These are phyloP conservation scores for Setipinna tenuifilis DNA, from an alignment of 2,797 vertebrate species.

Conservation along the genomic window DNA sequence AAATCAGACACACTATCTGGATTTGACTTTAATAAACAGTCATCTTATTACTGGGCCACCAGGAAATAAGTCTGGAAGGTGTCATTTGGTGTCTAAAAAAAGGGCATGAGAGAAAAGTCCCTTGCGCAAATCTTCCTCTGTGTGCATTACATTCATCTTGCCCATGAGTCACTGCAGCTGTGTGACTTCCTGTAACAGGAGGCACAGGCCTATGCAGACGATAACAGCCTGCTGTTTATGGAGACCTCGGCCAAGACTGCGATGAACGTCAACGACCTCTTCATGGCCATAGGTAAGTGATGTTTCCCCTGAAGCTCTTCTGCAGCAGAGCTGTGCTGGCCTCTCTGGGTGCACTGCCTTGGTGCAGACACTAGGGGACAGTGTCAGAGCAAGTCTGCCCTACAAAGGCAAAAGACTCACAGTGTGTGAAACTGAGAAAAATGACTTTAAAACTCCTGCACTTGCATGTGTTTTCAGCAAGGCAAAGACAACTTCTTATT, in stretches of 20 bases:
- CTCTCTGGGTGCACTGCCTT: not conserved
- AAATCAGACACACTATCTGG: not conserved
- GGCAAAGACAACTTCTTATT: too few relatives aligned
- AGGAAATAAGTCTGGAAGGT: not conserved
- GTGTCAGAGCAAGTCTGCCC: not conserved
- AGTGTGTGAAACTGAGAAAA: too few relatives aligned
- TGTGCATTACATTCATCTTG: not conserved
- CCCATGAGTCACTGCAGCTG: not conserved
- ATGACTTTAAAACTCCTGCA: too few relatives aligned
- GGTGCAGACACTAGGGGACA: slow-evolving; percentile 32
- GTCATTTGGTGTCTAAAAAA: not conserved
- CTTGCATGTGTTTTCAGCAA: too few relatives aligned
- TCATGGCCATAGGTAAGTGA: slow-evolving; percentile 82
- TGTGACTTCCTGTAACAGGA: slow-evolving; percentile 67
- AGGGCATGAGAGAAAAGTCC: not conserved
- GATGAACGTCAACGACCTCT: slow-evolving; percentile 87
- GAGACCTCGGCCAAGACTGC: slow-evolving; percentile 87
- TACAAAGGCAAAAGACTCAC: not conserved
- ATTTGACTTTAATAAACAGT: not conserved
- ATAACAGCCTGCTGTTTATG: slow-evolving; percentile 85
- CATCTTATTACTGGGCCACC: not conserved
- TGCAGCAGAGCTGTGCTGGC: not conserved
- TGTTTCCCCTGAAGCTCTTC: not conserved
- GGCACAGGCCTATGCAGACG: slow-evolving; percentile 83
- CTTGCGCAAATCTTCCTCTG: slow-evolving; percentile 11